Percentiles rank a stretch among this genome's conserved stretches.
These are phyloP conservation scores for Chymomyza fuscimana DNA, from an alignment of 2,888 invertebrate species.

Conservation along the genomic window DNA sequence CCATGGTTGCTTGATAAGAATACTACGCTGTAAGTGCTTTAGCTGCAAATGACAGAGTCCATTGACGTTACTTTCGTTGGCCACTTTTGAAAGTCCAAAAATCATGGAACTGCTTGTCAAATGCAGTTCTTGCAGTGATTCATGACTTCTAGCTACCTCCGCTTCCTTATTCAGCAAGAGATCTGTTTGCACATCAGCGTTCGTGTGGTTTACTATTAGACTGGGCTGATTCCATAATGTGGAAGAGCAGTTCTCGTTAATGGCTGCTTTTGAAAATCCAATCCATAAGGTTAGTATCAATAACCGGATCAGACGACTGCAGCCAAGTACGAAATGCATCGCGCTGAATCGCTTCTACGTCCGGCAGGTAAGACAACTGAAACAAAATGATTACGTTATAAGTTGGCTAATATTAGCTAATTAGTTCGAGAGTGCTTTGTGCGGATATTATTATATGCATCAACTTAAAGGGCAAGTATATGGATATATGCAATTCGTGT, in stretches of 20 bases:
- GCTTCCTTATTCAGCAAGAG: background rate
- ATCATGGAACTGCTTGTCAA: conserved; percentile 77
- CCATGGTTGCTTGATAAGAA: conserved; percentile 81
- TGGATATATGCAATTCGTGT: too few species aligned
- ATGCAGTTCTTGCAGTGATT: conserved; percentile 61
- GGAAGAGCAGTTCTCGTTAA: background rate
- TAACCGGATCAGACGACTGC: background rate
- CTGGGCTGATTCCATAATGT: background rate
- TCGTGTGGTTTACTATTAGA: background rate
- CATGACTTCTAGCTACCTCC: background rate
- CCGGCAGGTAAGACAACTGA: background rate
- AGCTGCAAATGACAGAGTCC: conserved; percentile 78
- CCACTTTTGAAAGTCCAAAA: conserved; percentile 77
- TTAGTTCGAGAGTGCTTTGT: background rate
- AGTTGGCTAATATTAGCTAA: background rate
- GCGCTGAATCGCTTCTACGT: background rate
- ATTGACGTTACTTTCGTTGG: conserved; percentile 72
- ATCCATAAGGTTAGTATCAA: background rate
- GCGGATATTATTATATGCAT: background rate
- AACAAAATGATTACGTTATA: background rate
- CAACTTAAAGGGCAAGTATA: background rate
- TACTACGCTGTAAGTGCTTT: conserved; percentile 78
- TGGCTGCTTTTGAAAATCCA: background rate
- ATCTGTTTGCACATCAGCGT: background rate
- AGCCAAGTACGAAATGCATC: background rate